Evolutionary conservation across 2,113 vertebrate genomes (phyloP).

Genomic region (Neofelis nebulosa): DNA sequence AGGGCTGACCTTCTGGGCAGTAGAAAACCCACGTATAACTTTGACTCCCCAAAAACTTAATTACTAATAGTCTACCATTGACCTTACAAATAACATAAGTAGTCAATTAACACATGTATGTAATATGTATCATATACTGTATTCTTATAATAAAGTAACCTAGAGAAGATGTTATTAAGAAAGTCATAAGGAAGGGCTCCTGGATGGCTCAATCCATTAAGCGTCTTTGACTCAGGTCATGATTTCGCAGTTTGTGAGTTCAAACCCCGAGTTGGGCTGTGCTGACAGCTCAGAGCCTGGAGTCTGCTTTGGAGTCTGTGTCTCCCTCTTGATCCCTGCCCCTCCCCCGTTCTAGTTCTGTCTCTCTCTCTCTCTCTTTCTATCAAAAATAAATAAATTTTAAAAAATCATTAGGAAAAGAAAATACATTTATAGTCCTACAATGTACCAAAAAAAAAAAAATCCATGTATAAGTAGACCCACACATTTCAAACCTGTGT

Average conservation of each 20-base stretch:
- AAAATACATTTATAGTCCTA: neutral
- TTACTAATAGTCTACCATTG: neutral
- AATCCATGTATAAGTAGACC: neutral
- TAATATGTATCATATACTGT: neutral
- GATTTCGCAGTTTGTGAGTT: no score
- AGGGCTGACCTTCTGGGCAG: neutral
- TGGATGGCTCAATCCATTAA: no score
- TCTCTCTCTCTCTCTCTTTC: no score
- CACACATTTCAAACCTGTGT: neutral
- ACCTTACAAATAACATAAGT: neutral
- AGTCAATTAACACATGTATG: neutral
- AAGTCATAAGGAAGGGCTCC: neutral
- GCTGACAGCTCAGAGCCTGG: no score
- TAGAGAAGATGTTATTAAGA: neutral
- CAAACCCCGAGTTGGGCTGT: no score
- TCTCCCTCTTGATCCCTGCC: no score
- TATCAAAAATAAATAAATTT: no score
- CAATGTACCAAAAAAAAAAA: neutral
- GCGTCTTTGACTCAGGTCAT: no score
- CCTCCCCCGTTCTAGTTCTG: no score
- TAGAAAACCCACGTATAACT: neutral
- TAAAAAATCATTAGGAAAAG: neutral
- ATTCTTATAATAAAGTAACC: neutral
- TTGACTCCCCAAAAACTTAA: neutral
- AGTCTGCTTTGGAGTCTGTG: no score